phyloP scores from a whole-genome alignment of 2,113 vertebrate genomes.

The Brachypteracias leptosomus region DNA sequence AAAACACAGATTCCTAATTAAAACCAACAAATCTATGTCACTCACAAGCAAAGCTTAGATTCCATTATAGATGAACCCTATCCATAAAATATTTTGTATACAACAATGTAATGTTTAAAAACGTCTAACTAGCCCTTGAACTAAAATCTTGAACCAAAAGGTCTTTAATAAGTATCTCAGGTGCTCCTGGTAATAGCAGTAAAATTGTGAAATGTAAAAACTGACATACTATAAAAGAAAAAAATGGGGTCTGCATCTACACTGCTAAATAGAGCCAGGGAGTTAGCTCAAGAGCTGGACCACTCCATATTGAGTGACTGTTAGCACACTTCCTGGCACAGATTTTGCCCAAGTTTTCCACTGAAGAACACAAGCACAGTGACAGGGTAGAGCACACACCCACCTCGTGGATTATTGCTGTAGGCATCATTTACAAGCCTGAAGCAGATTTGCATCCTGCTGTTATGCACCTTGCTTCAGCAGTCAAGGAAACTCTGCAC shows the following conservation, averaged over 20 bases:
- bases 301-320: not conserved
- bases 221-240: not conserved
- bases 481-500: not conserved
- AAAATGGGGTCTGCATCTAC: not conserved
- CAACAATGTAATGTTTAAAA: not conserved
- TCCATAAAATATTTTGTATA: not conserved
- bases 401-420: not conserved
- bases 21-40: not conserved
- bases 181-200: not conserved
- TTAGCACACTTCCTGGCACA: not conserved
- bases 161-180: not conserved
- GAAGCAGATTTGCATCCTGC: not conserved
- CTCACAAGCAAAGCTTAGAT: not conserved
- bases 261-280: not conserved
- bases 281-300: not conserved
- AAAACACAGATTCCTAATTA: not conserved
- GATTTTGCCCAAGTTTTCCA: not conserved
- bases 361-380: not conserved
- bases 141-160: not conserved
- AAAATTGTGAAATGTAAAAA: not conserved
- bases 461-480: not conserved
- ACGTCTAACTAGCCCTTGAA: not conserved
- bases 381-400: not conserved
- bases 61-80: not conserved
- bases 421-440: not conserved